A percentile compares a stretch with the other conserved stretches of the same genome.
Conservation (phyloP, 2,113 vertebrate species). For the Oreochromis niloticus region DNA sequence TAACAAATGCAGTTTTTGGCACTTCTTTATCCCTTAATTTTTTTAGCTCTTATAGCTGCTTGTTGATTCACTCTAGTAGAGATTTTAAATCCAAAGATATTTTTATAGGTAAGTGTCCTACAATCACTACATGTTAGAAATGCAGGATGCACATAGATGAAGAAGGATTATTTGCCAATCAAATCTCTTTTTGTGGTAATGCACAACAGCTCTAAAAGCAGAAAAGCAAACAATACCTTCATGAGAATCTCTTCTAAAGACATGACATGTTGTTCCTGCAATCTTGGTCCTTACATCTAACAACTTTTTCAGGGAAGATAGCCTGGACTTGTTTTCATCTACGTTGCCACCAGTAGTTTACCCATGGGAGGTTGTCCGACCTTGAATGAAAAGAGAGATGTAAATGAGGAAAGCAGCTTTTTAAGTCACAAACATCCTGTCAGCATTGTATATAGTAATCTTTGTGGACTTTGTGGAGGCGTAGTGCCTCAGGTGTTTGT, state of each 20-base stretch:
- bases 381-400: slow-evolving; percentile 28
- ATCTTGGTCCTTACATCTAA: not conserved
- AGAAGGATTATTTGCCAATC: not conserved
- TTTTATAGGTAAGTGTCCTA: not conserved
- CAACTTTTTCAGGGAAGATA: not conserved
- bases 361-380: slow-evolving; percentile 4
- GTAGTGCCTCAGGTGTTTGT: slow-evolving; percentile 41
- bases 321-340: slow-evolving; percentile 11
- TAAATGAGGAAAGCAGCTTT: slow-evolving; percentile 31
- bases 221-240: not conserved
- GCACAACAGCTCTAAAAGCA: not conserved
- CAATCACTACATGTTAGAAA: not conserved
- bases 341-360: not conserved
- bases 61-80: not conserved
- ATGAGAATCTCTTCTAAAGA: not conserved
- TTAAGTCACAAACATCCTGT: slow-evolving; percentile 2
- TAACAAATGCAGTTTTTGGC: not conserved
- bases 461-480: slow-evolving; percentile 26
- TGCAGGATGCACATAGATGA: not conserved
- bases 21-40: not conserved
- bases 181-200: not conserved
- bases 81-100: not conserved
- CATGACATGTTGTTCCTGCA: not conserved
- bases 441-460: not conserved
- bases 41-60: not conserved